Conservation (phyloP, 1,140 invertebrate species). For the Andricus grossulariae region DNA sequence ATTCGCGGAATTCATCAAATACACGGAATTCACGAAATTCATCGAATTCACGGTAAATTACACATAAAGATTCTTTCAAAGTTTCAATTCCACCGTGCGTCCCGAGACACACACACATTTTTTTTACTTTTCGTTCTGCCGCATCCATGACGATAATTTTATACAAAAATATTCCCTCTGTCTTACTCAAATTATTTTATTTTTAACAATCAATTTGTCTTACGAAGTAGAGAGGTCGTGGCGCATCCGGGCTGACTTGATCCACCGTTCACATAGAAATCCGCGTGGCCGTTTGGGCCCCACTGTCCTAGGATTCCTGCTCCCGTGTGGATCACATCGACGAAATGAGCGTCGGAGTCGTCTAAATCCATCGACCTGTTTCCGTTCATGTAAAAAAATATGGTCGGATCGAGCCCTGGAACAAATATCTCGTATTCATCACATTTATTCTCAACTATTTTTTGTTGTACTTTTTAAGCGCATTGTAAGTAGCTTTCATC, state of each 20-base stretch:
- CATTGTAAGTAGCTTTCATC: background rate
- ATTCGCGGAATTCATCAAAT: no score
- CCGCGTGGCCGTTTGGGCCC: conserved; percentile 90
- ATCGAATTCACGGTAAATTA: no score
- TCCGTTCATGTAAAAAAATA: conserved; percentile 86
- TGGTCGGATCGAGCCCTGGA: conserved; percentile 88
- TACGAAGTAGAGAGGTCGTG: conserved; percentile 86
- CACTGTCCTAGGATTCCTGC: conserved; percentile 89
- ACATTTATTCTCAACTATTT: background rate
- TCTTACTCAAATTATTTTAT: background rate
- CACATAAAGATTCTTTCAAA: no score
- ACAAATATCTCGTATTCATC: conserved; percentile 32
- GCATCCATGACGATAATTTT: no score
- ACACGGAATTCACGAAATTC: no score
- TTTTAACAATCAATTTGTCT: conserved; percentile 64
- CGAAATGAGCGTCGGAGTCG: conserved; percentile 88
- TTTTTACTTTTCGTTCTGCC: no score
- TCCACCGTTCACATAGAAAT: conserved; percentile 94
- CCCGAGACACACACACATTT: no score
- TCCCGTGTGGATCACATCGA: conserved; percentile 92
- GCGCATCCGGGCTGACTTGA: conserved; percentile 91
- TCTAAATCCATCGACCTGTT: conserved; percentile 89
- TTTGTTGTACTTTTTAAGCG: background rate
- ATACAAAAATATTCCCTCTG: background rate
- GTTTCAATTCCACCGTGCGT: no score